Evolutionary conservation across 2,797 vertebrate genomes (phyloP).

Genomic region (Microctenopoma lineatum): DNA sequence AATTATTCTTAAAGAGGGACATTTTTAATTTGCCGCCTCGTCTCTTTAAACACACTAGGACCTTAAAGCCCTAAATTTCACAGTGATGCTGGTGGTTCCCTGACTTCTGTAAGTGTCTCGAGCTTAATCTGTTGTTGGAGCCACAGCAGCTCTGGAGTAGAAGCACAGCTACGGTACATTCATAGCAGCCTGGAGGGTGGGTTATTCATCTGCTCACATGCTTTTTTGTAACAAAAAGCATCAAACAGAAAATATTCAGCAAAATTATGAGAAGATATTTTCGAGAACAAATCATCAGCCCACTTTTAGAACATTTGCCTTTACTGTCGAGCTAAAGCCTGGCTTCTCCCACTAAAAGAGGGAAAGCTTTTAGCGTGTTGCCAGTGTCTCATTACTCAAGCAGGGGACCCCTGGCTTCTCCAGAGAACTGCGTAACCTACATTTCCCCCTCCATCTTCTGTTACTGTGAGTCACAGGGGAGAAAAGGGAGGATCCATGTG

Average conservation of each 20-base stretch:
- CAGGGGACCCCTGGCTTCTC: conserved; percentile 44
- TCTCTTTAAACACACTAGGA: too few relatives aligned
- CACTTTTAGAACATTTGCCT: conserved; percentile 15
- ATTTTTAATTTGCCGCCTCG: too few relatives aligned
- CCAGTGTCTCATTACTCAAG: not conserved
- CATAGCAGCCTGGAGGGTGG: not conserved
- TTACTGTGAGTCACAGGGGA: not conserved
- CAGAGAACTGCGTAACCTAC: conserved; percentile 51
- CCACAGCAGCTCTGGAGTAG: too few relatives aligned
- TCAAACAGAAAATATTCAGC: conserved; percentile 13
- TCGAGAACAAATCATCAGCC: not conserved
- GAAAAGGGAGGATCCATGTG: not conserved
- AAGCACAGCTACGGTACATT: too few relatives aligned
- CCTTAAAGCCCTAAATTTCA: too few relatives aligned
- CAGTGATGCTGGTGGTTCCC: not conserved
- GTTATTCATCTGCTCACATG: not conserved
- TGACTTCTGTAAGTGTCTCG: too few relatives aligned
- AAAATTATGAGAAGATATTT: not conserved
- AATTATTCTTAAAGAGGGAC: too few relatives aligned
- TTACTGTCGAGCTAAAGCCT: not conserved
- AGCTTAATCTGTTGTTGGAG: not conserved
- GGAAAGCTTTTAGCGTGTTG: not conserved
- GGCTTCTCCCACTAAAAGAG: not conserved
- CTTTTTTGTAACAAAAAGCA: conserved; percentile 31
- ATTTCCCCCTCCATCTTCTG: conserved; percentile 41